Evolutionary conservation across 2,888 invertebrate genomes (phyloP).

Genomic region (Drosophila affinis): DNA sequence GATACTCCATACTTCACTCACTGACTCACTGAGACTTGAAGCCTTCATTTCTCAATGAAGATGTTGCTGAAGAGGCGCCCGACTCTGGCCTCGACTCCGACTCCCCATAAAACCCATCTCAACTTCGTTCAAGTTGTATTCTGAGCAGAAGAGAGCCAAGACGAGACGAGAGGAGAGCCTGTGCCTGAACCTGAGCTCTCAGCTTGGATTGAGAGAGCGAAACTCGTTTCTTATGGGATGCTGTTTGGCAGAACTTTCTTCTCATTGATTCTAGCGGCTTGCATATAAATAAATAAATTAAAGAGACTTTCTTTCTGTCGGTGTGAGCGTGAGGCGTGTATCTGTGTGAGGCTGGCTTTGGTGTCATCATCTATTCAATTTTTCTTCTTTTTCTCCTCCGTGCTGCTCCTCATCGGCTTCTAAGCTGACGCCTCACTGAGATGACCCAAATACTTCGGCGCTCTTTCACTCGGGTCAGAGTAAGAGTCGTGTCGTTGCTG

Average conservation of each 20-base stretch:
- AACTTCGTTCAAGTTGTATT: constrained; percentile 19
- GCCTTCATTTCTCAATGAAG: constrained; percentile 39
- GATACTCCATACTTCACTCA: constrained; percentile 38
- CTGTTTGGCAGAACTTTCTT: constrained; percentile 70
- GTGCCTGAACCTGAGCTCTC: not conserved
- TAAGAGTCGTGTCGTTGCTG: constrained; percentile 9
- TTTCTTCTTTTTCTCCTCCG: not conserved
- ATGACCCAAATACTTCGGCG: constrained; percentile 69
- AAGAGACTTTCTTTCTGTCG: constrained; percentile 65
- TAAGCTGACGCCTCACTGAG: constrained; percentile 40
- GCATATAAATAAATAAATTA: constrained; percentile 74
- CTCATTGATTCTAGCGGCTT: constrained; percentile 71
- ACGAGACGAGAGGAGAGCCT: not conserved
- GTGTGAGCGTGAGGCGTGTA: constrained; percentile 27
- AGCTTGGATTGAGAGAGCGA: constrained; percentile 14
- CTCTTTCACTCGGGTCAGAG: constrained; percentile 58
- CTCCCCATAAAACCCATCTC: not conserved
- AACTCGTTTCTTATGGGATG: constrained; percentile 63
- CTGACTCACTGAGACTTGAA: constrained; percentile 19
- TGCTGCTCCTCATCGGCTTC: constrained; percentile 33
- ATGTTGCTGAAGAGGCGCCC: constrained; percentile 5
- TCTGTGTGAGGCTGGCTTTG: constrained; percentile 47
- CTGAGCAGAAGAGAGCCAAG: constrained; percentile 32
- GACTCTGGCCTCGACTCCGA: too few species aligned
- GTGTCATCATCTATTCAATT: constrained; percentile 64